Percentiles rank a stretch among this genome's conserved stretches.
Conservation (phyloP, 2,797 vertebrate genomes). For the Sphenodon punctatus region DNA sequence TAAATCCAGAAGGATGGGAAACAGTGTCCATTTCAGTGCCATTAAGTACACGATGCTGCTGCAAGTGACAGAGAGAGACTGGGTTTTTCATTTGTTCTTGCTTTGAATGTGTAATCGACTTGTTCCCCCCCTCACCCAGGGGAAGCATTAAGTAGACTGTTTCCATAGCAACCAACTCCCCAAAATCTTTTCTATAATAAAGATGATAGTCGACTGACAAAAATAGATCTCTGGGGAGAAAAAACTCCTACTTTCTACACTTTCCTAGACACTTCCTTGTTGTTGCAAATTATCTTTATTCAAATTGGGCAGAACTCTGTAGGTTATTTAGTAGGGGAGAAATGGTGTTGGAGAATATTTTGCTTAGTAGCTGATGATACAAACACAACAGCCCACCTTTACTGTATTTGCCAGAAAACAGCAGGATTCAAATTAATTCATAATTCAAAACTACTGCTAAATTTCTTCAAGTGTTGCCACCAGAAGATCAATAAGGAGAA, state of each 20-base stretch:
- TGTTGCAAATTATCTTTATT: neutral
- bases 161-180: constrained; percentile 57
- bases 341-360: neutral
- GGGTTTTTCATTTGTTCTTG: neutral
- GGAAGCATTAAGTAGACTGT: constrained; percentile 42
- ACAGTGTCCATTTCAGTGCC: fast-evolving
- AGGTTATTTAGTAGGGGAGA: neutral
- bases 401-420: neutral
- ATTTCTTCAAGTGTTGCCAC: constrained; percentile 15
- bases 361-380: neutral
- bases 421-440: no score
- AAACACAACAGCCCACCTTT: neutral
- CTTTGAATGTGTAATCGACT: neutral
- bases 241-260: neutral
- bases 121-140: no score
- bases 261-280: neutral
- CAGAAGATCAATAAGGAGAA: neutral
- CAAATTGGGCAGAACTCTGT: neutral
- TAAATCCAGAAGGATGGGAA: neutral
- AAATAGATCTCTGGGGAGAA: neutral
- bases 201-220: constrained; percentile 15
- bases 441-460: neutral
- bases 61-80: constrained; percentile 14
- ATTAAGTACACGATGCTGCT: neutral
- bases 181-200: constrained; percentile 32